Conservation (phyloP, 2,113 vertebrate species). For the Pheucticus melanocephalus region DNA sequence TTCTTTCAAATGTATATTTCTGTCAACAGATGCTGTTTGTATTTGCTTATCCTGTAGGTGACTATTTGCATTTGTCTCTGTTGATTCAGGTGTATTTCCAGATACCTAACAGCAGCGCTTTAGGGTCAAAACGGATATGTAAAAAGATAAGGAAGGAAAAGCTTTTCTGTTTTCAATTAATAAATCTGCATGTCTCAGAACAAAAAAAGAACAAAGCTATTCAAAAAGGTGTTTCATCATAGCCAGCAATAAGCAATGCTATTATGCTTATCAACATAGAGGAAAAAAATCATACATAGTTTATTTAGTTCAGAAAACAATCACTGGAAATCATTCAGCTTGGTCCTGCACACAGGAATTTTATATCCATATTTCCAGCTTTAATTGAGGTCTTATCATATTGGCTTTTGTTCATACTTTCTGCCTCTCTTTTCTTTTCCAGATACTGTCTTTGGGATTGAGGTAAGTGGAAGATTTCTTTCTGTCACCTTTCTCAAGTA, state of each 20-base stretch:
- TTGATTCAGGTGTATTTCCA: slow-evolving; percentile 41
- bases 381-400: neutral
- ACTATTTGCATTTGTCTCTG: slow-evolving; percentile 29
- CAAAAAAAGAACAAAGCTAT: neutral
- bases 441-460: slow-evolving; percentile 49
- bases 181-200: neutral
- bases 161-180: neutral
- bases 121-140: slow-evolving; percentile 9
- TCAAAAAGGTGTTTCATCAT: neutral
- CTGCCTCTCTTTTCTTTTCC: neutral
- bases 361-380: neutral
- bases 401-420: neutral
- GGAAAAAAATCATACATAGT: neutral
- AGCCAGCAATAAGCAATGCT: neutral
- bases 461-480: slow-evolving; percentile 42
- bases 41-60: slow-evolving; percentile 14
- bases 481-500: neutral
- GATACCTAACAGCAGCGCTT: neutral
- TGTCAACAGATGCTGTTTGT: neutral
- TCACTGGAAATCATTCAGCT: neutral
- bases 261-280: neutral
- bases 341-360: neutral
- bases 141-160: slow-evolving; percentile 35
- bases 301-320: neutral
- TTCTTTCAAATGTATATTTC: slow-evolving; percentile 13